Evolutionary conservation across 2,113 vertebrate genomes (phyloP), one percentile per base, ranked within the genome.

Genomic region (Apeltes quadracus): DNA sequence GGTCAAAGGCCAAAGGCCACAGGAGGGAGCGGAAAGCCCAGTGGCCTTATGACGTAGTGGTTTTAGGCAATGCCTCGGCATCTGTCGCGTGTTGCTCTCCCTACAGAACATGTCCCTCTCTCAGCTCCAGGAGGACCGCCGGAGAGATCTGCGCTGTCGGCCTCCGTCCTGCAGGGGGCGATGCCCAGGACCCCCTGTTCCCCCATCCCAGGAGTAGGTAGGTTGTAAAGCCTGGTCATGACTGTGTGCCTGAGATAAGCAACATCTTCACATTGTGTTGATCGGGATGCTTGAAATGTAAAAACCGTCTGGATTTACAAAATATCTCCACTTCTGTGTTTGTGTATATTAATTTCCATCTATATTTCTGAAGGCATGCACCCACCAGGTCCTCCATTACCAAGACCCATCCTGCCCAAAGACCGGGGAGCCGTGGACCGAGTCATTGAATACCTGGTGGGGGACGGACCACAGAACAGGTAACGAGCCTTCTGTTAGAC

Each of bases 381-480:
- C 83, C 97, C 97, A 84, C 96, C 97, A n/a, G 97, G 97, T 55
- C 97, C 97, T 73, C 96, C 96, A 7, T 92, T 99, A 79, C 94
- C 95, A 78, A 95, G 97, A 84, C 96, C 96, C 62, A 91, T 99
- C 86, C 95, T 99, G 63, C 96, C 97, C 53, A 92, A 95, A 91
- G 97, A 99, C 81, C 94, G 97, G 64, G 95, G 96, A 69, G 81
- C 95, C 59, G 20, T 98, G 88, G 97, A 99, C 87, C 84, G 97
- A 91, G 91, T 99, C 85, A 95, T 99, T 72, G 98, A 99, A 75
- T 99, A 98, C 87, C 93, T 99, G 81, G 97, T 99, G 69, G 97
- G 97, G 15, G 97, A 99, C 77, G 97, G 97, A 88, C 97, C 97
- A 75, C 97, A 99, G 87, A 99, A 99, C 95, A 97, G 97, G 97